phyloP scores from a whole-genome alignment of 2,113 vertebrate species.

The Prietella phreatophila region DNA sequence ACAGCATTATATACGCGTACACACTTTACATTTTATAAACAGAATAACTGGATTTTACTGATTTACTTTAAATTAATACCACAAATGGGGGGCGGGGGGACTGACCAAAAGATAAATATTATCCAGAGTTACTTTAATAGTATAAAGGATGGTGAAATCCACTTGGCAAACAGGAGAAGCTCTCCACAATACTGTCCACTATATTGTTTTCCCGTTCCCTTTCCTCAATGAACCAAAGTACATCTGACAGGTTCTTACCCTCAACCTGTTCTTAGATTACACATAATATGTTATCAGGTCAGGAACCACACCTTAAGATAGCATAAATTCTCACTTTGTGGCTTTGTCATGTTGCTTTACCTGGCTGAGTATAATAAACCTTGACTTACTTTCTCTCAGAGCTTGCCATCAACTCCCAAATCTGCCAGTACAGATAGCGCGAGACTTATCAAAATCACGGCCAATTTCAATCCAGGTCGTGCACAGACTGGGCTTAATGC shows the following conservation, averaged over 20 bases:
- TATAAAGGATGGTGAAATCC: neutral
- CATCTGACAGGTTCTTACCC: neutral
- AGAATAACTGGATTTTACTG: no score
- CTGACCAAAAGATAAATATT: neutral
- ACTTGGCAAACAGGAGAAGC: neutral
- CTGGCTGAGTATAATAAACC: neutral
- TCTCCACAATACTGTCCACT: neutral
- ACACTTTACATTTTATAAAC: neutral
- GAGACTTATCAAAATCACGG: neutral
- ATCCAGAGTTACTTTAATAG: neutral
- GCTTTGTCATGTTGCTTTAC: neutral
- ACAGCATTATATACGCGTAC: neutral
- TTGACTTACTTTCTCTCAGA: no score
- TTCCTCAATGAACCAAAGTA: neutral
- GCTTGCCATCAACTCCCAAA: neutral
- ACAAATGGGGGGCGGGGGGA: neutral
- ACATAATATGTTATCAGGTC: neutral
- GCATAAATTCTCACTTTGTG: neutral
- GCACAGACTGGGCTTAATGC: neutral
- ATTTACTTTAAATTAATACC: neutral
- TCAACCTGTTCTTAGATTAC: neutral
- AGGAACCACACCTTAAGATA: neutral
- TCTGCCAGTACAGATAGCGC: neutral
- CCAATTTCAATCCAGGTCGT: neutral
- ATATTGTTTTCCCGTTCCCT: neutral